Evolutionary conservation across 2,888 invertebrate genomes (phyloP).

Genomic region (Nomada flava): DNA sequence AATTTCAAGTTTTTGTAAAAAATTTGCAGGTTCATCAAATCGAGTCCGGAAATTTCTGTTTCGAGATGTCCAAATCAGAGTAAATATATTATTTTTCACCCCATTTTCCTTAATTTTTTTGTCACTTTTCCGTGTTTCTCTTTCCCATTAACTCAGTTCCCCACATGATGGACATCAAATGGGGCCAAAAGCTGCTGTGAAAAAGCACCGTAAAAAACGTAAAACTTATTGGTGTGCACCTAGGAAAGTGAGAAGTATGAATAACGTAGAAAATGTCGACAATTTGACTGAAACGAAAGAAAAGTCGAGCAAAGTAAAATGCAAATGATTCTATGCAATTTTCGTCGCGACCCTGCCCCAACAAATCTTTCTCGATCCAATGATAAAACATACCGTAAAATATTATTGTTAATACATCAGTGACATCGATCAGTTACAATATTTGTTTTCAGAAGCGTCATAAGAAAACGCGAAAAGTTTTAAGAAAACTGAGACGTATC

Average conservation of each 20-base stretch:
- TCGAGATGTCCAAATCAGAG: conserved; percentile 16
- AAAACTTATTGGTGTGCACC: conserved; percentile 61
- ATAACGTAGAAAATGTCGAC: background rate
- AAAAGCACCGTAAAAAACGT: conserved; percentile 1
- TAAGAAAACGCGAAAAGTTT: background rate
- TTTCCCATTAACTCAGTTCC: background rate
- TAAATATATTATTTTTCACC: conserved; percentile 7
- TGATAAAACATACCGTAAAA: background rate
- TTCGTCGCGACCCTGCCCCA: no score
- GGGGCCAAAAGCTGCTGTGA: background rate
- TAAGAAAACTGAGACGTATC: conserved; percentile 22
- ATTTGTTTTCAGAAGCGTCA: conserved; percentile 21
- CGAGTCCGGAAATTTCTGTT: background rate
- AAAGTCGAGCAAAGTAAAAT: conserved; percentile 22
- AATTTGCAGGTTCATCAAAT: background rate
- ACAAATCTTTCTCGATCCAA: background rate
- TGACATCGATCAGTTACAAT: background rate
- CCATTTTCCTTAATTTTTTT: no score
- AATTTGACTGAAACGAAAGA: background rate
- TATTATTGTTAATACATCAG: no score
- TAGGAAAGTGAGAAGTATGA: conserved; percentile 48
- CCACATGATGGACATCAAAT: background rate
- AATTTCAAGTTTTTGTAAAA: conserved; percentile 28
- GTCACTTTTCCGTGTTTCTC: no score
- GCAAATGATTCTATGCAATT: background rate